Conservation (phyloP, 2,797 vertebrate species). For the Myioborus miniatus region DNA sequence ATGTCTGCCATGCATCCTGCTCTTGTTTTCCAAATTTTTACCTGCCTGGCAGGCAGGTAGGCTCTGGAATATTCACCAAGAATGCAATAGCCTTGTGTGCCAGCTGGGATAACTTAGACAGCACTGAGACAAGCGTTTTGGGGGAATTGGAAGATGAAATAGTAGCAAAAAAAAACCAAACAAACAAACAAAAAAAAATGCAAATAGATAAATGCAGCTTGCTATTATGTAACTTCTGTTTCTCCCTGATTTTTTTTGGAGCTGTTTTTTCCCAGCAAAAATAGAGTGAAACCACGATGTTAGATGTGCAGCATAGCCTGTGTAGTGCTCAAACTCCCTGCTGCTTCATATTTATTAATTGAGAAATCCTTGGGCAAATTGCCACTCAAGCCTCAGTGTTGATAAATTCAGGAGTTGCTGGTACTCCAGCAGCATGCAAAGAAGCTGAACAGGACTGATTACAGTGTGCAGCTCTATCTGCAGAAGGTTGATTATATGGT, state of each 20-base stretch:
- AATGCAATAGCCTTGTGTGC: not conserved
- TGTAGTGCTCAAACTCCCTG: not conserved
- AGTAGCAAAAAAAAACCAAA: not conserved
- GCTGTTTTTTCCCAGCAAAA: not conserved
- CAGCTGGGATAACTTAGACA: not conserved
- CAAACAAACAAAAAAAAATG: not conserved
- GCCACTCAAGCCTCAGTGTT: not conserved
- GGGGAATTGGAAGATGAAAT: not conserved
- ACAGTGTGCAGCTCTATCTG: not conserved
- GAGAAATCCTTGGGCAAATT: constrained; percentile 48
- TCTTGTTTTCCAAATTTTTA: not conserved
- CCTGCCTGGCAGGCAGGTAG: not conserved
- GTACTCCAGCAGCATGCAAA: constrained; percentile 19
- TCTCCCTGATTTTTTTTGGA: not conserved
- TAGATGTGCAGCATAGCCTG: not conserved
- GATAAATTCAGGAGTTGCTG: constrained; percentile 33
- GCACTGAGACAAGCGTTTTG: not conserved
- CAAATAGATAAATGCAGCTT: not conserved
- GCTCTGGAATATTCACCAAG: not conserved
- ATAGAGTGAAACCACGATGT: not conserved
- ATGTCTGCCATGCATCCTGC: not conserved
- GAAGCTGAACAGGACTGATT: constrained; percentile 9
- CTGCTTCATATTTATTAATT: constrained; percentile 53
- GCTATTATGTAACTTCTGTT: not conserved
- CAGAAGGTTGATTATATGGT: constrained; percentile 29